Percentiles rank a stretch among this genome's conserved stretches.
Evolutionary conservation across 2,888 invertebrate genomes (phyloP).

Genomic region (Tenthredo livida): DNA sequence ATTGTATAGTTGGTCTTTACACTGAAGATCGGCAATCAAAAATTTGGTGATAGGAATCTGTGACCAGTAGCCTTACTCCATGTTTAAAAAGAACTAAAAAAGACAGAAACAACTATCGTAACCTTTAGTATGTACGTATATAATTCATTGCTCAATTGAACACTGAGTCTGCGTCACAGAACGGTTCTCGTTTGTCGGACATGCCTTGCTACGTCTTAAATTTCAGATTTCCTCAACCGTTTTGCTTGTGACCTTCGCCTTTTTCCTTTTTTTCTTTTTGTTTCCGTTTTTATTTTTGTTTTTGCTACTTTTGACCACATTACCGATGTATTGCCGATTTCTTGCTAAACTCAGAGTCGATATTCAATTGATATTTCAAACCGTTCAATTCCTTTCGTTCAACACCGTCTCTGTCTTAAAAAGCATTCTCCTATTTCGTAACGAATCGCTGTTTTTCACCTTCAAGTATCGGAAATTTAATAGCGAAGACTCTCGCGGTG

Average conservation of each 20-base stretch:
- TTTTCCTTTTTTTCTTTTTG: neutral
- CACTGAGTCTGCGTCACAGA: neutral
- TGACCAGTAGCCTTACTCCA: neutral
- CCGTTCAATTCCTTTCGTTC: neutral
- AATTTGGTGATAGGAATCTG: neutral
- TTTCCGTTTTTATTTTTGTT: neutral
- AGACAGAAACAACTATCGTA: neutral
- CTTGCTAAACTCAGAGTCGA: neutral
- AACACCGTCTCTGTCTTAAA: neutral
- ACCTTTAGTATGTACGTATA: neutral
- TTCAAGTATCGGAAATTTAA: neutral
- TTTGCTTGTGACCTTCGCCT: slow-evolving; percentile 8
- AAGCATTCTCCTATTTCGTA: neutral
- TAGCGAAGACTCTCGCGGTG: neutral
- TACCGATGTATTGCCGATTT: neutral
- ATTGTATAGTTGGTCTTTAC: neutral
- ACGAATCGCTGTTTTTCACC: neutral
- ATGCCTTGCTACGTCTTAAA: neutral
- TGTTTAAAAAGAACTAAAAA: neutral
- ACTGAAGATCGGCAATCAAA: too few species aligned
- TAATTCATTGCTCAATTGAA: slow-evolving; percentile 23
- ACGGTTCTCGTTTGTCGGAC: neutral
- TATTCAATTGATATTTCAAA: slow-evolving; percentile 8
- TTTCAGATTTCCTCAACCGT: slow-evolving; percentile 31
- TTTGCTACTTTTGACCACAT: neutral